A percentile compares a stretch with the other conserved stretches of the same genome.
Conservation (phyloP, 2,797 vertebrate genomes). For the Syncerus caffer region DNA sequence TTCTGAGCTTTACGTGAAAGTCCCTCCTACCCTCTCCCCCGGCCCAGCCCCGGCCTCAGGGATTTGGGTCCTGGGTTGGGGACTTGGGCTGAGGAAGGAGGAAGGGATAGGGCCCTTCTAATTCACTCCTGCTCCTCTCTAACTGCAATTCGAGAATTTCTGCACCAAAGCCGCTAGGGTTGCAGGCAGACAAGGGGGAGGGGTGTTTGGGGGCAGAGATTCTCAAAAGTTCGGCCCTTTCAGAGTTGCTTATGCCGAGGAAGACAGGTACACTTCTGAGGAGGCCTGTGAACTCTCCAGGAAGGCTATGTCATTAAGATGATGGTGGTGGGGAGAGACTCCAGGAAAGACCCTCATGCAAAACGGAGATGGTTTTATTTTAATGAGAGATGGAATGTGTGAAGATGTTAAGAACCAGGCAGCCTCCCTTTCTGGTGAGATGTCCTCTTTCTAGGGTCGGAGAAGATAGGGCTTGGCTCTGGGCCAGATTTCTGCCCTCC, state of each 20-base stretch:
- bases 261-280: conserved; percentile 26
- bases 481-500: conserved; percentile 40
- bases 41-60: not conserved
- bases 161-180: not conserved
- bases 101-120: not conserved
- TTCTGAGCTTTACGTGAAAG: not conserved
- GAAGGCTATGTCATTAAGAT: not conserved
- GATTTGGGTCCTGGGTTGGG: not conserved
- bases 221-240: conserved; percentile 17
- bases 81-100: not conserved
- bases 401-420: not conserved
- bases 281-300: not conserved
- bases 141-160: conserved; percentile 4
- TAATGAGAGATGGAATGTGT: not conserved
- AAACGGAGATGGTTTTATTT: not conserved
- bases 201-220: not conserved
- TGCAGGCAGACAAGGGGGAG: not conserved
- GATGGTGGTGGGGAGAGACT: not conserved
- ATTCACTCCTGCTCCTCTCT: not conserved
- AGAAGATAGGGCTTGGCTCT: conserved; percentile 16
- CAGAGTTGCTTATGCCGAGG: not conserved
- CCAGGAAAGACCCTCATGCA: not conserved
- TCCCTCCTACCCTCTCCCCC: not conserved
- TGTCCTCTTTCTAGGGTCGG: not conserved
- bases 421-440: not conserved